phyloP scores from a whole-genome alignment of 2,797 vertebrate species.

The Petrocephalus schoutedeni region DNA sequence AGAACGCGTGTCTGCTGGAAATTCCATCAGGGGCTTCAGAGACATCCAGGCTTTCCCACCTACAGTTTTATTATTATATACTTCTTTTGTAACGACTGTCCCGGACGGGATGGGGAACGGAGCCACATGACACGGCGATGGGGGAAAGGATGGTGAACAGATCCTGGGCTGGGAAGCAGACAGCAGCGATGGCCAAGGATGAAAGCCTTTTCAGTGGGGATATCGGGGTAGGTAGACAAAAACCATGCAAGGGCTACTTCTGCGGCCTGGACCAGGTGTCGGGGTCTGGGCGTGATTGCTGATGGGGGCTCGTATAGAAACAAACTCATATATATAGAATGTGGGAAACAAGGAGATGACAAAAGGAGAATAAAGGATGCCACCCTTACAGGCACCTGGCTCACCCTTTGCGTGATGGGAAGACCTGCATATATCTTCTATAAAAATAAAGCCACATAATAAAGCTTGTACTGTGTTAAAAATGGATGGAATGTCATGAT shows the following conservation, averaged over 20 bases:
- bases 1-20: not conserved
- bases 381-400: not conserved
- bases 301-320: not conserved
- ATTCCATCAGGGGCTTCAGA: not conserved
- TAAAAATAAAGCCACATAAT: not conserved
- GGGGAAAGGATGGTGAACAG: not conserved
- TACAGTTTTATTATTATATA: not conserved
- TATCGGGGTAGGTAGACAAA: not conserved
- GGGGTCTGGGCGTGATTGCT: not conserved
- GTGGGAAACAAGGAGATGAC: not conserved
- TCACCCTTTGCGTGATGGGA: not conserved
- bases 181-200: not conserved
- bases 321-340: not conserved
- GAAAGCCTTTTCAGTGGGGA: not conserved
- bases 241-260: not conserved
- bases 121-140: not conserved
- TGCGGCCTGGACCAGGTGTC: not conserved
- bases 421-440: not conserved
- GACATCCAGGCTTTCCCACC: not conserved
- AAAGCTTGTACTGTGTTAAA: not conserved
- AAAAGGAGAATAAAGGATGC: not conserved
- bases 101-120: not conserved
- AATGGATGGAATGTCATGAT: not conserved
- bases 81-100: not conserved
- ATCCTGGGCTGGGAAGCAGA: not conserved